These are phyloP conservation scores for Prorops nasuta DNA, from an alignment of 1,140 invertebrate species.

Conservation along the genomic window DNA sequence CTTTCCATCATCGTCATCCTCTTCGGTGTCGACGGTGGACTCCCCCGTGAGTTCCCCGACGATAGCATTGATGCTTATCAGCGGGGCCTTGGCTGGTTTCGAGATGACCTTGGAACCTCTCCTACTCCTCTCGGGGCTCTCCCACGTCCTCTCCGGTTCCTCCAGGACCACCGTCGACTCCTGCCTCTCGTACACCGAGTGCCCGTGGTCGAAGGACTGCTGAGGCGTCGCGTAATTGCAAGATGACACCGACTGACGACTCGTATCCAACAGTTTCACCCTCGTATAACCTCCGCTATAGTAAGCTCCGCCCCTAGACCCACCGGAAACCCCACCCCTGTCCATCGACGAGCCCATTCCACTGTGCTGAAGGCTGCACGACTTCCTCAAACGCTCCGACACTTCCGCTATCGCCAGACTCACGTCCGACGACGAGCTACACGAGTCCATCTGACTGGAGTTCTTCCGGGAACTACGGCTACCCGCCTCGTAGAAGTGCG, in stretches of 20 bases:
- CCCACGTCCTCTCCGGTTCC: no score
- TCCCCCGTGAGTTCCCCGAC: slow-evolving; percentile 61
- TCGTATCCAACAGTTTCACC: slow-evolving; percentile 43
- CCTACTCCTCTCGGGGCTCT: slow-evolving; percentile 39
- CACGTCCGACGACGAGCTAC: slow-evolving; percentile 71
- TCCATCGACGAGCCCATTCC: slow-evolving; percentile 19
- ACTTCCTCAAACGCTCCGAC: slow-evolving; percentile 59
- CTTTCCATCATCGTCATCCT: slow-evolving; percentile 15
- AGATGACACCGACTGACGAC: slow-evolving; percentile 38
- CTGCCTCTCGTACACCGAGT: slow-evolving; percentile 19
- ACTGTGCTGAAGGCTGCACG: slow-evolving; percentile 59
- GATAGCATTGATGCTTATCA: slow-evolving; percentile 71
- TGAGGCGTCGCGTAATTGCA: slow-evolving; percentile 46
- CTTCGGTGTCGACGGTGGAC: slow-evolving; percentile 15
- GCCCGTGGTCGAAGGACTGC: slow-evolving; percentile 43
- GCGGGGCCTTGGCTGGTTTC: slow-evolving; percentile 57
- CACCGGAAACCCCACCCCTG: slow-evolving; percentile 9
- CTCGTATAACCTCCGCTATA: no score
- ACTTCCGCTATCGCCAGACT: slow-evolving; percentile 63
- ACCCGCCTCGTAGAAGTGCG: slow-evolving; percentile 21
- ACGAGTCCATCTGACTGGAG: slow-evolving; percentile 59
- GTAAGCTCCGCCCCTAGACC: no score
- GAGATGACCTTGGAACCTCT: slow-evolving; percentile 19
- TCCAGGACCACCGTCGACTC: slow-evolving; percentile 34
- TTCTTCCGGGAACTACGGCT: slow-evolving; percentile 56